A percentile compares a stretch with the other conserved stretches of the same genome.
phyloP scores from a whole-genome alignment of 2,797 vertebrate species.

The Saxicola maurus region DNA sequence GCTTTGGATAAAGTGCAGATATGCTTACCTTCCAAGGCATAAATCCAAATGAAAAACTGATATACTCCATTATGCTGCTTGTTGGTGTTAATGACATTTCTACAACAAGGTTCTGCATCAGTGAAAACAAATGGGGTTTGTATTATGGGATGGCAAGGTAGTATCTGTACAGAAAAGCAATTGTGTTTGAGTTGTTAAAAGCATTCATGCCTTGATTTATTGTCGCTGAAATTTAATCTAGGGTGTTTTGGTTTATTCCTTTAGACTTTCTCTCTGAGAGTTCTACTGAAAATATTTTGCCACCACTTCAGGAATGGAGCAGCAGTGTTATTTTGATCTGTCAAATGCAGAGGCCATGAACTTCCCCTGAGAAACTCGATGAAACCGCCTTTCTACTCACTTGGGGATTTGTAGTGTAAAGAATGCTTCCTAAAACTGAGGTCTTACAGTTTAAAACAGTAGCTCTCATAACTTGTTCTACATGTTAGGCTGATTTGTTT shows the following conservation, averaged over 20 bases:
- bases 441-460: not conserved
- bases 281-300: constrained; percentile 45
- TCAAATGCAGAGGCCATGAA: constrained; percentile 5
- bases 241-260: not conserved
- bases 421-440: not conserved
- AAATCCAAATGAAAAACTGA: not conserved
- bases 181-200: not conserved
- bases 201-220: constrained; percentile 17
- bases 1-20: not conserved
- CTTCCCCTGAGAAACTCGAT: constrained; percentile 6
- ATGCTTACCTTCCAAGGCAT: not conserved
- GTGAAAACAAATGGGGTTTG: not conserved
- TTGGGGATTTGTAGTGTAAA: not conserved
- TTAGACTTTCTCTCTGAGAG: not conserved
- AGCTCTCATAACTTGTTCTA: not conserved
- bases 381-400: not conserved
- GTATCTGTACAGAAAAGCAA: not conserved
- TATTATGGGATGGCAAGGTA: not conserved
- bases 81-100: not conserved
- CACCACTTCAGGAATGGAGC: constrained; percentile 33
- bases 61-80: not conserved
- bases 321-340: constrained; percentile 30
- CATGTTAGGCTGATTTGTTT: not conserved
- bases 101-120: not conserved
- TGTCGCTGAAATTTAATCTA: constrained; percentile 31